Base-by-base conservation (phyloP, 2,888 invertebrate species). In the Agrochola macilenta region DNA sequence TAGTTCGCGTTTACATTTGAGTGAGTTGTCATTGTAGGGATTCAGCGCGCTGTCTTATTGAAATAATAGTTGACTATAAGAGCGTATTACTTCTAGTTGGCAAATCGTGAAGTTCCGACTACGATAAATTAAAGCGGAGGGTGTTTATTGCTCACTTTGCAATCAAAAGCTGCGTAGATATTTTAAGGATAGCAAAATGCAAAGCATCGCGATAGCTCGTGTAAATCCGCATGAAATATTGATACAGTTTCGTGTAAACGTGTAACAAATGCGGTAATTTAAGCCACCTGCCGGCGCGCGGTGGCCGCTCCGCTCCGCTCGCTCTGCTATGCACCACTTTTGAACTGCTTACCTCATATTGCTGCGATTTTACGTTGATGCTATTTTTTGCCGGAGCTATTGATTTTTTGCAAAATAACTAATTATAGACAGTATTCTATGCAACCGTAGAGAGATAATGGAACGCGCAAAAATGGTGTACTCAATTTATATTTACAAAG, bases 211-310 rank as follows among this genome's bases (percentile, higher is more conserved):
- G 93, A 95, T 95, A 93, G 94, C 93, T 94, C 90, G 95, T 95
- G 96, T 96, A 96, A 96, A 96, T 96, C 95, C 95, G 94, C 94
- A 95, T 96, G 96, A 96, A 96, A 96, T 96, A 96, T 96, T 96
- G 96, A 96, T 96, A 96, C 96, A 96, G 96, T 96, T 96, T 96
- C 95, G 95, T 95, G 96, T 96, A 96, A 96, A 96, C 96, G 96
- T 95, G 96, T 96, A 96, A 96, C 96, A 96, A 96, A 96, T 96
- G 96, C 95, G 96, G 96, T 96, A 96, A 96, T 96, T 96, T 94
- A 92, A 95, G 93, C 93, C 96, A 96, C 96, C 96, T 96, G 96
- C 93, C 92, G 92, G 91, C 91, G 90, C 88, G 88, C 90, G 78
- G 79, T 82, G 80, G 76, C 81, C 85, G 90, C 87, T 77, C 78